A percentile compares a stretch with the other conserved stretches of the same genome.
phyloP scores from a whole-genome alignment of 2,888 invertebrate genomes.

The Tiphia femorata region DNA sequence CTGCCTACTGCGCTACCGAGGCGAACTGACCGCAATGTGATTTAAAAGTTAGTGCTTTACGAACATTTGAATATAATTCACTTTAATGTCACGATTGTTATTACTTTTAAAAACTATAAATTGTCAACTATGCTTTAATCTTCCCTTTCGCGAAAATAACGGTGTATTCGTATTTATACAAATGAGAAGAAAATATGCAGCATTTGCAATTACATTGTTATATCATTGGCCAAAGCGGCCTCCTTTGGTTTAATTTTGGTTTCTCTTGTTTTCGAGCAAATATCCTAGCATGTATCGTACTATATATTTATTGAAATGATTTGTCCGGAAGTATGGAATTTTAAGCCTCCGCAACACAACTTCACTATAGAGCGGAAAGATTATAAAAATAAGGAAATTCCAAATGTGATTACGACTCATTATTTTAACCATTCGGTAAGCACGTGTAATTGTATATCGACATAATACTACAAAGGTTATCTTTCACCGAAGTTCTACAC shows the following conservation, averaged over 20 bases:
- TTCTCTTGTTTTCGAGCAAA: too few species aligned
- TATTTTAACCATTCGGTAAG: slow-evolving; percentile 73
- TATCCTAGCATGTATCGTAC: neutral
- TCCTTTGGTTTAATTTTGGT: too few species aligned
- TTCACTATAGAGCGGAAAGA: slow-evolving; percentile 60
- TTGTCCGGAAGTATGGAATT: slow-evolving; percentile 73
- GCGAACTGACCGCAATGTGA: too few species aligned
- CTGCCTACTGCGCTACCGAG: slow-evolving; percentile 65
- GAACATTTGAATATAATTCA: too few species aligned
- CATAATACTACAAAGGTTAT: neutral
- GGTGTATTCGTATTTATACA: too few species aligned
- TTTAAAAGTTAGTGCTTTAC: too few species aligned
- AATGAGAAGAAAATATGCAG: neutral
- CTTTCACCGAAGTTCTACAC: slow-evolving; percentile 28
- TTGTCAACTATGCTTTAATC: too few species aligned
- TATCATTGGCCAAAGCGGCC: too few species aligned
- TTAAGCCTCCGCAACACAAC: slow-evolving; percentile 68
- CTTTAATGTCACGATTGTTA: too few species aligned
- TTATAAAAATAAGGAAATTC: slow-evolving; percentile 46
- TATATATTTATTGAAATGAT: slow-evolving; percentile 67
- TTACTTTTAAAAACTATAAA: too few species aligned
- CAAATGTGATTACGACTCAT: slow-evolving; percentile 65
- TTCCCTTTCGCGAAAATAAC: too few species aligned
- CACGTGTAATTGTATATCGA: slow-evolving; percentile 18
- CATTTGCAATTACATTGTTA: neutral